Evolutionary conservation across 2,888 invertebrate species (phyloP), one percentile per base, ranked within the genome.

Genomic region (Gari tellinella): DNA sequence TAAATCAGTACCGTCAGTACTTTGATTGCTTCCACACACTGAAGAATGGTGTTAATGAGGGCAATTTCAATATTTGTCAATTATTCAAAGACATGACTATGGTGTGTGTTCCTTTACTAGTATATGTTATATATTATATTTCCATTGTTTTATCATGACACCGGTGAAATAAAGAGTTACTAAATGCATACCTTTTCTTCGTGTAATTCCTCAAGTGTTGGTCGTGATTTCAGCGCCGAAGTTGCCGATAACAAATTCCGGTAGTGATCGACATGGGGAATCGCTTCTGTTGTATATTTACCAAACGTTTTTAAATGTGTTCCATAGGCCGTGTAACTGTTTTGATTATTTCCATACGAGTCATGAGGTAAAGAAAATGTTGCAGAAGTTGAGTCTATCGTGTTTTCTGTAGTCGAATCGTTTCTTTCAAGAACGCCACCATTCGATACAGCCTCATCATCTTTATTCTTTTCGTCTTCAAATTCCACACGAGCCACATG

Each of bases 141-240:
- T 31, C 10, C 4, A 31, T 31, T 31, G 4, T 31, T 10, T 31
- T 31, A 31, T 4, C 10, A 31, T 10, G 31, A 31, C 4, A 31
- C 31, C 5, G 4, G 31, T 31, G 31, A 31, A 10, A 31, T 31
- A 10, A 31, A 31, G 10, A 7, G 31, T 31, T 31, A 7, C 31
- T 10, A 31, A 31, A 31, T 31, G 31, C 63, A 63, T 73, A 88
- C 87, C 85, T 87, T 81, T 87, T 88, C 90, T 67, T 92, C 91
- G 70, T 92, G 92, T 15, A 92, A 85, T 77, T 92, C 91, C 46
- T 90, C 91, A 3, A 92, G 77, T 1, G 92, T 92, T 5, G 92
- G 92, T 65, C 92, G 70, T 5, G 85, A 70, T 68, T 86, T 87
- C 26, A 88, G 57, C n/a, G 84, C 85, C 2, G 81, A 84, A 15